Percentiles rank a stretch among this genome's conserved stretches.
Conservation (phyloP, 2,113 vertebrate genomes). For the Pteronura brasiliensis region DNA sequence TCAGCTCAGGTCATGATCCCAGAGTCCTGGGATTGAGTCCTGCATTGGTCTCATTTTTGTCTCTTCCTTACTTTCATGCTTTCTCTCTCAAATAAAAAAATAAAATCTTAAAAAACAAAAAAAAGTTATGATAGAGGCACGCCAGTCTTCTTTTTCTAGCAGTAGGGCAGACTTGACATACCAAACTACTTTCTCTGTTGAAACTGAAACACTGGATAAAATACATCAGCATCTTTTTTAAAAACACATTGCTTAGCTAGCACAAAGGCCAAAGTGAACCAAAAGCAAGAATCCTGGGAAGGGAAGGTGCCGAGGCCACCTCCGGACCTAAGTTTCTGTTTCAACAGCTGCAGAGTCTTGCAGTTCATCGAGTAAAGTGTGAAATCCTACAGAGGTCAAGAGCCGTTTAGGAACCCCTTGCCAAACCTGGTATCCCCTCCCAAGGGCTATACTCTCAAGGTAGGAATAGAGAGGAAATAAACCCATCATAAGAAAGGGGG, state of each 20-base stretch:
- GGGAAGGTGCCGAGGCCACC: background rate
- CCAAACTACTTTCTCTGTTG: background rate
- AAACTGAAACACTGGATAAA: conserved; percentile 4
- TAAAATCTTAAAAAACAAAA: background rate
- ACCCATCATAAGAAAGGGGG: background rate
- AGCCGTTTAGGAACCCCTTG: background rate
- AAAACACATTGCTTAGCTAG: background rate
- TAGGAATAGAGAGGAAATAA: background rate
- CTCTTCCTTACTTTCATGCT: too few relatives aligned
- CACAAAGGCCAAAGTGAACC: background rate
- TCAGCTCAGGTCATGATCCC: too few relatives aligned
- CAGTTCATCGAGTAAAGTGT: background rate
- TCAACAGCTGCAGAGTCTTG: background rate
- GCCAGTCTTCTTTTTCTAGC: background rate
- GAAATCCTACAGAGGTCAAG: background rate
- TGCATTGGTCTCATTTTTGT: too few relatives aligned
- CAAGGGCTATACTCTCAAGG: background rate
- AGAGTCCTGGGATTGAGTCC: too few relatives aligned
- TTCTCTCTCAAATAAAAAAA: too few relatives aligned
- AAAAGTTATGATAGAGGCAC: background rate
- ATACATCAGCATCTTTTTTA: background rate
- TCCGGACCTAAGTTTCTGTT: background rate
- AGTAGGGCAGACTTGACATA: background rate
- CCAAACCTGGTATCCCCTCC: background rate
- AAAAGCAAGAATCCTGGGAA: background rate